Base-by-base conservation (phyloP, 2,113 vertebrate species). In the Cinclus cinclus region DNA sequence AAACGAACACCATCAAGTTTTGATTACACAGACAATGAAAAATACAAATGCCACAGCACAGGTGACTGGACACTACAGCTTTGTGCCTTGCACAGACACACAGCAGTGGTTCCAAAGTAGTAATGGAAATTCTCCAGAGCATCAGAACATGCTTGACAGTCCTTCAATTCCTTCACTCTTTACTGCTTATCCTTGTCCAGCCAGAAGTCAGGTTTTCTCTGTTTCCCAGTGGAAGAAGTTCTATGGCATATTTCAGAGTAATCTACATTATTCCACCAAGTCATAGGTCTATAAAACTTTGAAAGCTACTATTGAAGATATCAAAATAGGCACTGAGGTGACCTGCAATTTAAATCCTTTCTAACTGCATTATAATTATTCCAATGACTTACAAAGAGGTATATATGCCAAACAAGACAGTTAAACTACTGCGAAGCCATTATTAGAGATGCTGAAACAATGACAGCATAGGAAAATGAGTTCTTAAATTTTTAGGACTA, bases 1-100 rank as follows among this genome's bases (percentile, higher is more conserved):
- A 96, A 92, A 71, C 64, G 92, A 95, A 95, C 55, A 85, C 31
- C 71, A 87, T 59, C 65, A 94, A 91, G 47, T 82, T 95, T n/a
- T 60, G 86, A 91, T 89, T 86, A 89, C 22, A 76, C 41, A 87
- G 49, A 83, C 91, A 94, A 86, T 44, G 46, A 93, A 85, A 92
- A 65, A 91, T 75, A 93, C 64, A 62, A 90, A 87, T n/a, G 28
- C 24, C 44, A 37, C 25, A 83, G 76, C 60, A 68, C 37, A 80
- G 20, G n/a, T 7, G n/a, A 47, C 13, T 65, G 55, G 49, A 77
- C 71, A 55, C 31, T 85, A 52, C 7, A 89, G 67, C 74, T 65
- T 67, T 73, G 58, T 37, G 84, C 52, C 62, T 77, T 78, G 35
- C 55, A 77, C 22, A 80, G 35, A 22, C 20, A 75, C 28, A 13